Base-by-base conservation (phyloP, 2,888 invertebrate species). In the Eristalinus sepulchralis region DNA sequence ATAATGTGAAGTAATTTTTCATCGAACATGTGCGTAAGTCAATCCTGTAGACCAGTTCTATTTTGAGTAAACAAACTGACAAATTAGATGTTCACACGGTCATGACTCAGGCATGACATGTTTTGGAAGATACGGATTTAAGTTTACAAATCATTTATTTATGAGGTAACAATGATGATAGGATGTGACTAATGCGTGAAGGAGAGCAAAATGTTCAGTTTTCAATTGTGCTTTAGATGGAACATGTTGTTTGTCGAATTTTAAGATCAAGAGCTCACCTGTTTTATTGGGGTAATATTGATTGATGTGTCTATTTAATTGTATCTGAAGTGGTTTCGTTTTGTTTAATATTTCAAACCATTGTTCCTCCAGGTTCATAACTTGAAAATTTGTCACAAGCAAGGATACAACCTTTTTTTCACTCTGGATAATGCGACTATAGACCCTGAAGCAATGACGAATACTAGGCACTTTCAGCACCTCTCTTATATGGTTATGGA, bases 11-110 rank as follows among this genome's bases (percentile, higher is more conserved):
- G 22, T 22, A 22, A 22, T 57, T 22, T 27, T 57, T 57, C 57
- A 57, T 57, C 57, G 57, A 27, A 57, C 57, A 57, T 57, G 57
- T 47, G 47, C 22, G 57, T 57, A 57, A 57, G 57, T 13, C 24
- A 22, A 22, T 57, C 11, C 24, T 11, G 57, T 22, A 13, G 11
- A 0, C 13, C 27, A 27, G 24, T 22, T 47, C 47, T 47, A 47
- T 47, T 57, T 57, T 57, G 11, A 57, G 57, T 57, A 57, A 57
- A 57, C 57, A 57, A 57, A 13, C 22, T 57, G 57, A 27, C 24
- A 27, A 57, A 27, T 57, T 57, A 57, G 22, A 57, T 11, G 24
- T 57, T 57, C 24, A 10, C 57, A 24, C 22, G 22, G 57, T 27
- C 57, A 57, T 57, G 24, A 57, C 57, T 57, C 24, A 57, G 39